These are phyloP conservation scores for Maccullochella peelii DNA, from an alignment of 2,113 vertebrate species.

Conservation along the genomic window DNA sequence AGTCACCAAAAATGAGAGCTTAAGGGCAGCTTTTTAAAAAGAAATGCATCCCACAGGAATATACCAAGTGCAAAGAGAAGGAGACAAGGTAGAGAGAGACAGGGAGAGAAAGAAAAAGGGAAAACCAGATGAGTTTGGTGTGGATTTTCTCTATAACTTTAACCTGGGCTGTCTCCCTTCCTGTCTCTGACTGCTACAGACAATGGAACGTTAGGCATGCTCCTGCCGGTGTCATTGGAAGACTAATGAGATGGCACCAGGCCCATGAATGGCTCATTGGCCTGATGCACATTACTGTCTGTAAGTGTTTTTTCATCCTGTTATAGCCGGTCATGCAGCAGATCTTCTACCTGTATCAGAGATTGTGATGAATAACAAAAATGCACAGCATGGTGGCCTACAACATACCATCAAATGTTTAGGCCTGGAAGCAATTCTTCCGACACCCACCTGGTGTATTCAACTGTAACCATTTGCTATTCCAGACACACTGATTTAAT, in stretches of 20 bases:
- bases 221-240: conserved; percentile 72
- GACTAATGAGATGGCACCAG: conserved; percentile 81
- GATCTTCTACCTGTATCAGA: conserved; percentile 74
- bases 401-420: conserved; percentile 17
- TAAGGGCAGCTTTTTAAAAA: conserved; percentile 62
- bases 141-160: conserved; percentile 44
- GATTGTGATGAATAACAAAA: conserved; percentile 70
- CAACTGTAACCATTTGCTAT: conserved; percentile 9
- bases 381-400: conserved; percentile 28
- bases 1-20: conserved; percentile 64
- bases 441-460: not conserved
- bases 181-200: conserved; percentile 63
- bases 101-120: not conserved
- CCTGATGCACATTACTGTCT: conserved; percentile 78
- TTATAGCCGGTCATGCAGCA: conserved; percentile 70
- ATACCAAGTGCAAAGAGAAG: conserved; percentile 33
- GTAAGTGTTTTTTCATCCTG: conserved; percentile 77
- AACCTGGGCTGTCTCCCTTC: conserved; percentile 49
- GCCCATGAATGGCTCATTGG: conserved; percentile 79
- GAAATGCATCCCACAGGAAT: conserved; percentile 58
- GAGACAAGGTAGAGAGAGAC: conserved; percentile 12
- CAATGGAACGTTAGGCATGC: conserved; percentile 72
- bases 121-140: conserved; percentile 38
- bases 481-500: conserved; percentile 2
- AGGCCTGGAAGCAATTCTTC: conserved; percentile 9